Evolutionary conservation across 1,140 invertebrate genomes (phyloP).

Genomic region (Eupristina koningsbergeri): DNA sequence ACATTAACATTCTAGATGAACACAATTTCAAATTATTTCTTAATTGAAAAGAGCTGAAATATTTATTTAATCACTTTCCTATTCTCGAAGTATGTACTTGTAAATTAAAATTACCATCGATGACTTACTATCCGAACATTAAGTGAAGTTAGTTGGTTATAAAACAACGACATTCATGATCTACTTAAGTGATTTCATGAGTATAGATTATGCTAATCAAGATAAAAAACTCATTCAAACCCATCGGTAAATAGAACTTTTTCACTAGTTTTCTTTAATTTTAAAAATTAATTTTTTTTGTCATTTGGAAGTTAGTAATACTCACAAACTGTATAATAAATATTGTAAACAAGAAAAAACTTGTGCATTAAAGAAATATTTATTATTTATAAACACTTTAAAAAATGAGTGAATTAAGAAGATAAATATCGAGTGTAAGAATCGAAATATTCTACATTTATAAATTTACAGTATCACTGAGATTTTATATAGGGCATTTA

Average conservation of each 20-base stretch:
- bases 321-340: no score
- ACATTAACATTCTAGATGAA: not conserved
- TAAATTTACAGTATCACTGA: no score
- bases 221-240: not conserved
- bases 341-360: no score
- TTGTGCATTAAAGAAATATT: no score
- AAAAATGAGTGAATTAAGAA: no score
- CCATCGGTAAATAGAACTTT: not conserved
- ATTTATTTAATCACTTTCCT: not conserved
- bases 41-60: not conserved
- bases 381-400: no score
- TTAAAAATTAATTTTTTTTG: no score
- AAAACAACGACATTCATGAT: not conserved
- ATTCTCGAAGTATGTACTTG: not conserved
- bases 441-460: no score
- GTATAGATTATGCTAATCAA: not conserved
- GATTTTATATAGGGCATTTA: no score
- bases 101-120: not conserved
- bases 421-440: no score
- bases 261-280: no score
- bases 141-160: not conserved
- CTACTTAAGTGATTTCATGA: not conserved
- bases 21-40: not conserved
- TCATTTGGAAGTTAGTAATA: no score
- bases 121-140: not conserved